These are phyloP conservation scores for Aelia acuminata DNA, from an alignment of 2,888 invertebrate genomes.

Conservation along the genomic window DNA sequence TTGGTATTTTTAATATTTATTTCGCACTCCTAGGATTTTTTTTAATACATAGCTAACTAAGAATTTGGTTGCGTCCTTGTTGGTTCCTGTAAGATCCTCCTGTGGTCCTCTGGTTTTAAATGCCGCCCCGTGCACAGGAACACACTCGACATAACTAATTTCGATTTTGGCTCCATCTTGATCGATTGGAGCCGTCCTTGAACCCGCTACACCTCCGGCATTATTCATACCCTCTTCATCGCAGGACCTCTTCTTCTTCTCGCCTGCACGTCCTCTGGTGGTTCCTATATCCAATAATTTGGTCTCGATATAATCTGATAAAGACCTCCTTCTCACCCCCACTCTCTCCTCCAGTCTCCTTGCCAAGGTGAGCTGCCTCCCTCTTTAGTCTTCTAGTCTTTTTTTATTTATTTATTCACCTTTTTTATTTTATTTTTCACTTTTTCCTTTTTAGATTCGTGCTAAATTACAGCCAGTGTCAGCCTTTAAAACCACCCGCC, in stretches of 20 bases:
- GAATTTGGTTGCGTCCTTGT: too few relatives aligned
- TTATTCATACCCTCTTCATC: neutral
- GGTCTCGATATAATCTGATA: slow-evolving; percentile 34
- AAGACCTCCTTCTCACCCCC: neutral
- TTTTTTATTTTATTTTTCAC: slow-evolving; percentile 20
- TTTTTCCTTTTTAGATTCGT: slow-evolving; percentile 22
- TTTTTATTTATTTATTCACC: too few relatives aligned
- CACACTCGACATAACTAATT: slow-evolving; percentile 14
- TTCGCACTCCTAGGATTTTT: too few relatives aligned
- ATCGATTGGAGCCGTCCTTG: slow-evolving; percentile 12
- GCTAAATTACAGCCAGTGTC: slow-evolving; percentile 55
- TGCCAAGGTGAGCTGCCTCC: slow-evolving; percentile 52
- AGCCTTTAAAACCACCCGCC: slow-evolving; percentile 37
- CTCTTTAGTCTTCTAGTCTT: neutral
- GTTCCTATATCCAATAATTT: slow-evolving; percentile 16
- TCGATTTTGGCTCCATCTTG: neutral
- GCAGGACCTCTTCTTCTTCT: neutral
- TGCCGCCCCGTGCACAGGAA: neutral
- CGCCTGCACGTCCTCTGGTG: neutral
- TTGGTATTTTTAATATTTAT: too few relatives aligned
- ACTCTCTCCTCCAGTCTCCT: slow-evolving; percentile 12
- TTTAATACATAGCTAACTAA: too few relatives aligned
- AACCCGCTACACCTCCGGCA: neutral
- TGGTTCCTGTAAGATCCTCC: too few relatives aligned
- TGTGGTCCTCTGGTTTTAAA: neutral